Evolutionary conservation across 2,797 vertebrate species (phyloP).

Genomic region (Coreius guichenoti): DNA sequence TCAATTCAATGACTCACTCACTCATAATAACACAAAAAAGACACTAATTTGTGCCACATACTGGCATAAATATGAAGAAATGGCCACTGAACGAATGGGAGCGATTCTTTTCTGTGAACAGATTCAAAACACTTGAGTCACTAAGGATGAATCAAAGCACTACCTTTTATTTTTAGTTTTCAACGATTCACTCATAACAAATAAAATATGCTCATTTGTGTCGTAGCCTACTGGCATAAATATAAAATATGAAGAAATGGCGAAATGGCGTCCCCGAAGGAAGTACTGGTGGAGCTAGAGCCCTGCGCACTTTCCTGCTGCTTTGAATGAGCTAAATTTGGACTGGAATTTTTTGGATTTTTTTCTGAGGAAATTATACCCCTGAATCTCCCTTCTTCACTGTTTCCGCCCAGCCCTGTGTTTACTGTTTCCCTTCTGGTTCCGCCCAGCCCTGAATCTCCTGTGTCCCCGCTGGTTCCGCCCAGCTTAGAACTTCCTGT

Average conservation of each 20-base stretch:
- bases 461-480: neutral
- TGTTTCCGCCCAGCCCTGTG: too few species aligned
- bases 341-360: neutral
- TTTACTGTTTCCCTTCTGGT: too few species aligned
- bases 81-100: neutral
- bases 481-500: neutral
- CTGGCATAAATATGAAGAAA: neutral
- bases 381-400: neutral
- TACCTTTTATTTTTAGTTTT: neutral
- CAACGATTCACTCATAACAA: neutral
- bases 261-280: neutral
- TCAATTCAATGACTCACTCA: neutral
- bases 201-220: neutral
- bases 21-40: neutral
- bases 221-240: neutral
- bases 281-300: too few species aligned
- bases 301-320: too few species aligned
- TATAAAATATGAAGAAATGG: neutral
- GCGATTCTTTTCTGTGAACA: neutral
- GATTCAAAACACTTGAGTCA: neutral
- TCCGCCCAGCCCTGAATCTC: too few species aligned
- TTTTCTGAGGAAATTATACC: too few species aligned
- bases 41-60: neutral
- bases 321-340: neutral
- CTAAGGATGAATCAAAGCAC: neutral